Evolutionary conservation across 2,113 vertebrate genomes (phyloP).

Genomic region (Thunnus thynnus): DNA sequence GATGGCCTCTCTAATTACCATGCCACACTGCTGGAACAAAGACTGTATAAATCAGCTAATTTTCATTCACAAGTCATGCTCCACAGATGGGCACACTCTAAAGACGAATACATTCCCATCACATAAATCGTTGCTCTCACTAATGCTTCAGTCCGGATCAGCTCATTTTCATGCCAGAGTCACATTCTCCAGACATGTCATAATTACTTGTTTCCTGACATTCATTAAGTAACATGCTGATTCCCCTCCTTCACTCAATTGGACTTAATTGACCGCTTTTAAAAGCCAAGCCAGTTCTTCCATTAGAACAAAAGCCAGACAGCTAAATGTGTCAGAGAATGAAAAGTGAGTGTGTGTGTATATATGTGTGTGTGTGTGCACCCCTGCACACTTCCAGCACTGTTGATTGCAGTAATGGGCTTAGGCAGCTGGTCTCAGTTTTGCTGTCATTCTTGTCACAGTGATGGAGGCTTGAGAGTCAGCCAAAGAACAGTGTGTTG

Average conservation of each 20-base stretch:
- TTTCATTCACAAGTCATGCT: constrained; percentile 47
- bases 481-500: constrained; percentile 37
- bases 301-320: constrained; percentile 76
- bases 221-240: constrained; percentile 77
- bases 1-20: background rate
- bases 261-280: constrained; percentile 78
- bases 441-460: constrained; percentile 61
- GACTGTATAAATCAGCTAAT: constrained; percentile 40
- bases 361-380: background rate
- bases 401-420: constrained; percentile 66
- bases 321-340: constrained; percentile 59
- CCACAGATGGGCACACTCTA: constrained; percentile 41
- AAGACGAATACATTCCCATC: constrained; percentile 48
- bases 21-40: constrained; percentile 6
- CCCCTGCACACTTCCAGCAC: constrained; percentile 10
- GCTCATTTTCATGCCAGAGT: constrained; percentile 69
- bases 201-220: constrained; percentile 82
- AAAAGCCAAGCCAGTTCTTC: constrained; percentile 73
- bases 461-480: constrained; percentile 48
- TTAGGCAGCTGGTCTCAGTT: constrained; percentile 69
- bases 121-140: constrained; percentile 42
- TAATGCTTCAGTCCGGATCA: constrained; percentile 52
- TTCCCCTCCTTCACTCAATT: constrained; percentile 67
- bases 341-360: constrained; percentile 21
- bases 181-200: constrained; percentile 68